These are phyloP conservation scores for Trissonchulus sp. DNA, from an alignment of 2,888 invertebrate genomes.

Conservation along the genomic window DNA sequence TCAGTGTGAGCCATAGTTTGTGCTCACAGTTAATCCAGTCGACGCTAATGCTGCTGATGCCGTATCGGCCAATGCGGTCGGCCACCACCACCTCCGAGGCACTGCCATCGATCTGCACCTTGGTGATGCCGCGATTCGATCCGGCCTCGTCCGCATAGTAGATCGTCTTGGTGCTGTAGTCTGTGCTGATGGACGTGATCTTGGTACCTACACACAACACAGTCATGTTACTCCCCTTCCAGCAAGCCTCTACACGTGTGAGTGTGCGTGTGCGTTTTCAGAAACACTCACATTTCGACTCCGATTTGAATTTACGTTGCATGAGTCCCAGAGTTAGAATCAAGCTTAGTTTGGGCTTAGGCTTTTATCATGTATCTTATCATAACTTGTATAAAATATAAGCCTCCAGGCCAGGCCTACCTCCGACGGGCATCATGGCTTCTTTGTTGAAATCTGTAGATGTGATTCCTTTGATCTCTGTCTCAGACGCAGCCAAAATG, in stretches of 20 bases:
- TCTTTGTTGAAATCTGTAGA: conserved; percentile 70
- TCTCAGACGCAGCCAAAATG: conserved; percentile 82
- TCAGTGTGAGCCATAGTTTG: too few species aligned
- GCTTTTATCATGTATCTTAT: too few species aligned
- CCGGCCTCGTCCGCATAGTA: conserved; percentile 77
- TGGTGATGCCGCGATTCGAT: conserved; percentile 76
- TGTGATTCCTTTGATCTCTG: conserved; percentile 79
- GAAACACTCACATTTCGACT: too few species aligned
- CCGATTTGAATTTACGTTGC: too few species aligned
- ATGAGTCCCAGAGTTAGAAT: too few species aligned
- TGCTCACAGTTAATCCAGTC: conserved; percentile 80
- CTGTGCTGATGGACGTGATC: conserved; percentile 81
- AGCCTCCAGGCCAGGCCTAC: too few species aligned
- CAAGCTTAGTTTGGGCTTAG: too few species aligned
- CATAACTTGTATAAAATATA: too few species aligned
- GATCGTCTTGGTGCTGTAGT: conserved; percentile 81
- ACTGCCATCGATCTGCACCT: conserved; percentile 80
- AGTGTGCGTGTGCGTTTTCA: too few species aligned
- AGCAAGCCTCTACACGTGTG: too few species aligned
- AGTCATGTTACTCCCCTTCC: too few species aligned
- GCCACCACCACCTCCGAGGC: conserved; percentile 73
- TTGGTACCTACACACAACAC: conserved; percentile 65
- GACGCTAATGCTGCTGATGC: conserved; percentile 81
- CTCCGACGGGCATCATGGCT: conserved; percentile 88
- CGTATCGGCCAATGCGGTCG: conserved; percentile 85